These are phyloP conservation scores for Brachyhypopomus gauderio DNA, from an alignment of 2,113 vertebrate species.

Conservation along the genomic window DNA sequence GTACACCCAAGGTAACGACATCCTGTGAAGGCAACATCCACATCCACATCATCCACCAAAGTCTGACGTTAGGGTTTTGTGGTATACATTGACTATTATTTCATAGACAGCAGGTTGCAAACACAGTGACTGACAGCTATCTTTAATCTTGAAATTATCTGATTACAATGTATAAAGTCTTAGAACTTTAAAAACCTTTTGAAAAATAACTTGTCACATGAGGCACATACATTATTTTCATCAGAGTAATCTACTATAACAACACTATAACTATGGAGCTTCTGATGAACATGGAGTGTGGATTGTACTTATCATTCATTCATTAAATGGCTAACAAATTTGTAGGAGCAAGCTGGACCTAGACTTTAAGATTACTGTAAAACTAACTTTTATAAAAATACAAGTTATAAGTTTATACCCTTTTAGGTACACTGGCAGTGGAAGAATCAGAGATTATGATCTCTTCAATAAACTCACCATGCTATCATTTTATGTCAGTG, in stretches of 20 bases:
- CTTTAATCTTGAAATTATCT: background rate
- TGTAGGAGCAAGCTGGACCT: background rate
- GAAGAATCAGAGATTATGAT: too few relatives aligned
- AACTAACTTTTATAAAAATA: too few relatives aligned
- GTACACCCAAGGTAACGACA: background rate
- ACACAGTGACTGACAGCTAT: background rate
- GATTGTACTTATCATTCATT: background rate
- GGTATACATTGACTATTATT: background rate
- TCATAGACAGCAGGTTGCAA: background rate
- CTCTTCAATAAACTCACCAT: too few relatives aligned
- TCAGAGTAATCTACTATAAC: background rate
- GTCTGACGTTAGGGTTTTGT: background rate
- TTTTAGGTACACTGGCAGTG: too few relatives aligned
- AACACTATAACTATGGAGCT: too few relatives aligned
- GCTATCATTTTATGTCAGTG: background rate
- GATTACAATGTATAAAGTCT: too few relatives aligned
- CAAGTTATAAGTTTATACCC: too few relatives aligned
- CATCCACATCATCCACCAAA: background rate
- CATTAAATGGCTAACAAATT: background rate
- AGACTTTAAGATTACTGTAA: background rate
- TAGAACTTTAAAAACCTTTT: too few relatives aligned
- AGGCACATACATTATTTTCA: background rate
- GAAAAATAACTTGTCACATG: too few relatives aligned
- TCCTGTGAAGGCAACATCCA: constrained; percentile 1
- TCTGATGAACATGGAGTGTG: background rate